Evolutionary conservation across 1,140 invertebrate genomes (phyloP), one percentile per base, ranked within the genome.

Genomic region (Phocides pigmalion): DNA sequence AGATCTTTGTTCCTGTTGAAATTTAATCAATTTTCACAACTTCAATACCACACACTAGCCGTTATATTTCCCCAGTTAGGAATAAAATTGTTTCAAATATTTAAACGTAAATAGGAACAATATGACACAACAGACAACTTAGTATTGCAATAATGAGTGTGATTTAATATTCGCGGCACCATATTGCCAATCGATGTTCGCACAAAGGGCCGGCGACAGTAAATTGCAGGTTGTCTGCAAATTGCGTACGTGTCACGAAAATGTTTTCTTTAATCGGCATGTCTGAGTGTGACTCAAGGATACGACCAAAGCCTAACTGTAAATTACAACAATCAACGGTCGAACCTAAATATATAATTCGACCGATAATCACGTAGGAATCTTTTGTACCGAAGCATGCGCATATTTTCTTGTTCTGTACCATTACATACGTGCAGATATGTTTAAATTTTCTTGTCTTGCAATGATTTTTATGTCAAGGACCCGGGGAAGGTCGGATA

Each of bases 381-480:
- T 11, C 22, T 63, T 42, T 19, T 16, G 8, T n/a, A 8, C 25
- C 25, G 25, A 28, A 8, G 9, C 25, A 28, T 28, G 25, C 2
- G 9, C 25, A 28, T 28, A n/a, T 37, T 35, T 35, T 46, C 39
- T 50, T 41, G 17, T 19, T 49, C 6, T n/a, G 42, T 62, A 49
- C 14, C 17, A 15, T 16, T 37, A 5, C 54, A 41, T 72, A 79
- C 66, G 69, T 69, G 65, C 73, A 62, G 61, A 84, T 72, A 73
- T 72, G 70, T 76, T 79, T 81, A 8, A 28, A 28, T 28, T 81
- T 82, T 80, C 79, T 62, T 74, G 51, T 89, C 81, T 87, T 72
- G 78, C 71, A 84, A 87, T 56, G 35, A 70, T 80, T 80, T n/a
- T 68, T 83, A 67, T 81, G 80, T 74, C 87, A 85, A 86, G 87